phyloP scores from a whole-genome alignment of 92 coral and sea anemone species.

The Montipora capitata region DNA sequence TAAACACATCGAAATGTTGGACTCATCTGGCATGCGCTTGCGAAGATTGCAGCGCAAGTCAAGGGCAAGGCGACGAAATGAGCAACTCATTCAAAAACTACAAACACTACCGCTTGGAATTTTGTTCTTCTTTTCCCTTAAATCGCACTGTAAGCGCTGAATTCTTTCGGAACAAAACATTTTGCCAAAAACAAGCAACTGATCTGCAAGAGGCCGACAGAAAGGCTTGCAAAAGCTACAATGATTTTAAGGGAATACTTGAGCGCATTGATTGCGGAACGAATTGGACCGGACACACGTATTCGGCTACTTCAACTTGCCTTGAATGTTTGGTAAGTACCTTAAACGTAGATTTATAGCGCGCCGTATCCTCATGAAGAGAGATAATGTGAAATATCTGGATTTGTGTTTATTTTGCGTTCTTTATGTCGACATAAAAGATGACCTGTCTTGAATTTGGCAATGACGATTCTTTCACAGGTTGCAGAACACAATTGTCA shows the following conservation, averaged over 20 bases:
- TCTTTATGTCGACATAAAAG: neutral
- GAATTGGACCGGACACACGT: conserved; percentile 14
- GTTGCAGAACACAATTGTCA: too few species aligned
- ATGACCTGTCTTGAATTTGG: conserved; percentile 7
- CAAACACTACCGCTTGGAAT: conserved; percentile 41
- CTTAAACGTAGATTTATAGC: conserved; percentile 26
- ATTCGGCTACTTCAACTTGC: conserved; percentile 46
- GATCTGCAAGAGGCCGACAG: conserved; percentile 21
- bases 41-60: conserved; percentile 1
- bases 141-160: neutral
- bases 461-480: too few species aligned
- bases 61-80: neutral
- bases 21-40: conserved; percentile 31
- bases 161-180: conserved; percentile 18
- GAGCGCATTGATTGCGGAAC: conserved; percentile 43
- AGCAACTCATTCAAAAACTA: neutral
- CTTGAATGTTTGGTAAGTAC: conserved; percentile 40
- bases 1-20: conserved; percentile 31
- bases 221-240: neutral
- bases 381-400: conserved; percentile 1
- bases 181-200: neutral
- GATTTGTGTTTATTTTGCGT: conserved; percentile 12
- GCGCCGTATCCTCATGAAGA: conserved; percentile 20
- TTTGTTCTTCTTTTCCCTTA: conserved; percentile 42
- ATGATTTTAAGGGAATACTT: conserved; percentile 34